Percentiles rank a stretch among this genome's conserved stretches.
Evolutionary conservation across 2,797 vertebrate genomes (phyloP).

Genomic region (Amniataba percoides): DNA sequence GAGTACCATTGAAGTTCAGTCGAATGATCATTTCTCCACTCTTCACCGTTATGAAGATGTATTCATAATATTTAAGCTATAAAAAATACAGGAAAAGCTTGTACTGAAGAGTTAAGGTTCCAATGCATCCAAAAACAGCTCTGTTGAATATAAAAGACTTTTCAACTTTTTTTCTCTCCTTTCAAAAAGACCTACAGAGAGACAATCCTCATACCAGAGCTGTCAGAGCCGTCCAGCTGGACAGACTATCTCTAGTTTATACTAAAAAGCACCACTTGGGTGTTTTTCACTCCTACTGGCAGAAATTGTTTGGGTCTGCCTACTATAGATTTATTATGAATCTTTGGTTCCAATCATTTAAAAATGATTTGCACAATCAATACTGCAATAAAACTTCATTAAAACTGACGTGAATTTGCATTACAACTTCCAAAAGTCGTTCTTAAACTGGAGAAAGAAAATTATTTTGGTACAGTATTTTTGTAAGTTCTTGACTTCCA

Average conservation of each 20-base stretch:
- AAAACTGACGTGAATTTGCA: constrained; percentile 36
- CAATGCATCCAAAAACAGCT: neutral
- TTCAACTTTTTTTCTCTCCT: constrained; percentile 33
- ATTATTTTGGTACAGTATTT: constrained; percentile 16
- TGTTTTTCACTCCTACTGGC: constrained; percentile 24
- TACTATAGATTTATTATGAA: neutral
- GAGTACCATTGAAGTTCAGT: constrained; percentile 17
- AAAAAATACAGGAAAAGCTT: neutral
- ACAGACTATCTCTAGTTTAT: constrained; percentile 15
- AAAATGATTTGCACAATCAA: constrained; percentile 38
- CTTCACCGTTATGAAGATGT: constrained; percentile 25
- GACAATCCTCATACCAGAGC: constrained; percentile 41
- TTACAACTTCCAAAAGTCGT: constrained; percentile 41
- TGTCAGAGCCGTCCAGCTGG: constrained; percentile 34
- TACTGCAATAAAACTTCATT: constrained; percentile 20
- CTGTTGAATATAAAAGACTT: constrained; percentile 15
- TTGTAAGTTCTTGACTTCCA: constrained; percentile 30
- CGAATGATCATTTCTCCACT: neutral
- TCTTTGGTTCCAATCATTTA: constrained; percentile 33
- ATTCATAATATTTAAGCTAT: constrained; percentile 22
- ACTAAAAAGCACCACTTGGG: constrained; percentile 32
- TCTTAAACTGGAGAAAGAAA: constrained; percentile 11
- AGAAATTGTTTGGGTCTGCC: neutral
- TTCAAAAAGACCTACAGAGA: constrained; percentile 22
- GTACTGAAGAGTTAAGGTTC: constrained; percentile 3